Evolutionary conservation across 2,113 vertebrate species (phyloP), one percentile per base, ranked within the genome.

Genomic region (Pyxicephalus adspersus): DNA sequence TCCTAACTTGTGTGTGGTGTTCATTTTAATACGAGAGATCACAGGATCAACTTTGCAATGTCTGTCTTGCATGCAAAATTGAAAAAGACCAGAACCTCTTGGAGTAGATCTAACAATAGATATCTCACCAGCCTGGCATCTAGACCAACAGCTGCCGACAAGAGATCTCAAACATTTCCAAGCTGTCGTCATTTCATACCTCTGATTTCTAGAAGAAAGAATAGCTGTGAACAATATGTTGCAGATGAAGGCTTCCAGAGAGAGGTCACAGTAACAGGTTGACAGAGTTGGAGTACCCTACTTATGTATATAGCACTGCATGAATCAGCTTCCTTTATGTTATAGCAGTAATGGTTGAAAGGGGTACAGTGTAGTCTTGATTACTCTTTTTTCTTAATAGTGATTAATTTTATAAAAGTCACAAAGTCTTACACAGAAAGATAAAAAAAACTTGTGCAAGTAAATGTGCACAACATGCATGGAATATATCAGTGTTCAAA

Each of bases 111-210:
- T 75, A 75, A 82, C 80, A 82, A 75, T 66, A 82, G 71, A 63
- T 26, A 64, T 45, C 28, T 82, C 80, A 82, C 71, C 71, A 82
- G 61, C 28, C 22, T 82, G 80, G 80, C 71, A 82, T 82, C 71
- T 61, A 75, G 71, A 82, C 70, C 71, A 75, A 82, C 80, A 82
- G 80, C 80, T 82, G 80, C 70, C 61, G 23, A 63, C 64, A 78
- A 52, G 70, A 81, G 79, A 60, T 81, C 77, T 67, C 51, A 63
- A 64, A 61, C 45, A 64, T 73, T 81, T 74, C 60, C 8, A n/a
- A 65, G 61, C 70, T 74, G 25, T 34, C 68, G 71, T 75, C 70
- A 82, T 75, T 66, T 65, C 68, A 81, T 64, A 73, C 67, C 60
- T 64, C 78, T 54, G 52, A n/a, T 17, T 34, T 50, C 50, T 45